Base-by-base conservation (phyloP, 30 jellyfish, hydroid and myxozoan genomes). In the Pelagia noctiluca region DNA sequence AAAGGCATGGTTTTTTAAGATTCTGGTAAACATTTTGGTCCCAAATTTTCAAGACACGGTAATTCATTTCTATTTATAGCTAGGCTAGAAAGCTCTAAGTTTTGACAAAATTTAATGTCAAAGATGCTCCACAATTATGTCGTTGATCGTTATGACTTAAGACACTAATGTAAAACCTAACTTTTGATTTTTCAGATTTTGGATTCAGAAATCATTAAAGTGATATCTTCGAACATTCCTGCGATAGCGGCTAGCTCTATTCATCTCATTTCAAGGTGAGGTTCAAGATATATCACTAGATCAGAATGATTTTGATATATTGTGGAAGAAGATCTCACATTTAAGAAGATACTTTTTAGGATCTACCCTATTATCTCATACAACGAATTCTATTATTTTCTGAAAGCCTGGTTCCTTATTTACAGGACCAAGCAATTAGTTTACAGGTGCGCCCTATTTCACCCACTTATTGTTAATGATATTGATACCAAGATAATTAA, bases 191-290 rank as follows among this genome's bases (percentile, higher is more conserved):
- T 46, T 12, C 25, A 79, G 90, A 82, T 79, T 1, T 23, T 24
- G 1, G 83, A 81, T 4, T 65, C 78, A 16, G 92, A 69, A 2
- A 35, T 69, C 38, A 32, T 82, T 16, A 23, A 29, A n/a, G 52
- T 82, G 12, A 76, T 50, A 34, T 63, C 53, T 35, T 2, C 70
- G 80, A 82, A 52, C 16, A 50, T 70, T 0, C 92, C 92, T 23
- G 33, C 86, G 38, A 69, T 82, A 57, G 92, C 92, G 18, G 92
- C 92, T 32, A 82, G 48, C 4, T 10, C 72, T 0, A 0, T 78
- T 1, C 50, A 30, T 34, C 62, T 78, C n/a, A 62, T 18, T 28
- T 36, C 73, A 42, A 13, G 72, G 85, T 50, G 52, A 74, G 68
- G 16, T 10, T 11, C 11, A 11, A 8, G 11, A 47, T 47, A 8